phyloP scores from a whole-genome alignment of 2,888 invertebrate genomes.

The Lithophane leautieri region DNA sequence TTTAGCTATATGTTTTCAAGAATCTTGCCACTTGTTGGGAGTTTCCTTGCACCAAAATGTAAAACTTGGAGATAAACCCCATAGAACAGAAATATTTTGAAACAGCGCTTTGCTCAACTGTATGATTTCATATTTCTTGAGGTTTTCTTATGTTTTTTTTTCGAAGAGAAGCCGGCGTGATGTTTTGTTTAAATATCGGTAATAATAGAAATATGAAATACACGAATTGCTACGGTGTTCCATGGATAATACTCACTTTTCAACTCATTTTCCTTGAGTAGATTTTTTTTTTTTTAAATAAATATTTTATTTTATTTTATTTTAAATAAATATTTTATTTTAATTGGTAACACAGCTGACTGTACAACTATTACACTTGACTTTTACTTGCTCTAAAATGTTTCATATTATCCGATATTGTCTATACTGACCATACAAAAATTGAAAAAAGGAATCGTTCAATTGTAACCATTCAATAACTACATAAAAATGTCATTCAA shows the following conservation, averaged over 20 bases:
- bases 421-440: conserved; percentile 31
- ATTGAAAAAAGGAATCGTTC: background rate
- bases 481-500: conserved; percentile 29
- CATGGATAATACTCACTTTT: background rate
- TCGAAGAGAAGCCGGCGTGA: fast-evolving
- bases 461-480: conserved; percentile 31
- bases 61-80: no score
- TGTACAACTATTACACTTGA: background rate
- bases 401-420: background rate
- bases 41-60: no score
- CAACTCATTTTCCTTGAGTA: background rate
- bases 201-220: background rate
- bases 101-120: background rate
- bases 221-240: background rate
- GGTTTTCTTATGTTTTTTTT: background rate
- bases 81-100: no score
- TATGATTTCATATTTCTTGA: background rate
- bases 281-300: no score
- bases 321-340: background rate
- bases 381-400: background rate
- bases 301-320: no score
- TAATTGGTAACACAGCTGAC: background rate
- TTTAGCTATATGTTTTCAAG: background rate
- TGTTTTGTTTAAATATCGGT: background rate
- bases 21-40: background rate